Evolutionary conservation across 1,140 invertebrate genomes (phyloP).

Genomic region (Ceratina japonica): DNA sequence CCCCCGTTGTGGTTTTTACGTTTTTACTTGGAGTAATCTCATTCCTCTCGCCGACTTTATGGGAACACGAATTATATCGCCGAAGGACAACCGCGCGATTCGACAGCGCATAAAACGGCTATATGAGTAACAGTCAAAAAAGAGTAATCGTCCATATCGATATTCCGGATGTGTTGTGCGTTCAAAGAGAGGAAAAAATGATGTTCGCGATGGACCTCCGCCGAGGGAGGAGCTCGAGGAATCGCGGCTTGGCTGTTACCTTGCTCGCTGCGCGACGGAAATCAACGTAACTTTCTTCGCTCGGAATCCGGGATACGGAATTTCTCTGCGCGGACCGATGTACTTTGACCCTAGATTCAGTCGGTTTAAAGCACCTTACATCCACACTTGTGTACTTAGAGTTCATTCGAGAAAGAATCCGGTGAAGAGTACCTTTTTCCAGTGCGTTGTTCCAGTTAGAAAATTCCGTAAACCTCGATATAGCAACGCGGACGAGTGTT

Average conservation of each 20-base stretch:
- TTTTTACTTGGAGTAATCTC: constrained; percentile 27
- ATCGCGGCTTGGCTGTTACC: constrained; percentile 7
- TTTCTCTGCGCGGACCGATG: constrained; percentile 47
- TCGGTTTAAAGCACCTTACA: constrained; percentile 12
- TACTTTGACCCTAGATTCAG: constrained; percentile 42
- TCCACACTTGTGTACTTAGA: constrained; percentile 31
- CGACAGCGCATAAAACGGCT: neutral
- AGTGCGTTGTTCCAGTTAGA: no score
- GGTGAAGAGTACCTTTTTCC: no score
- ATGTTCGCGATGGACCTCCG: constrained; percentile 30
- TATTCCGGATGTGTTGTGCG: constrained; percentile 9
- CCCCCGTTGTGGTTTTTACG: constrained; percentile 28
- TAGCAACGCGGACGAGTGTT: no score
- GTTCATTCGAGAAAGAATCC: neutral
- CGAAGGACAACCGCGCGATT: constrained; percentile 20
- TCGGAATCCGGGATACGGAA: constrained; percentile 41
- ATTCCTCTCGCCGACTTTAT: neutral
- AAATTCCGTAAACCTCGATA: no score
- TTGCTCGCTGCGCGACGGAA: neutral
- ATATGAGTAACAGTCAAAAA: constrained; percentile 30
- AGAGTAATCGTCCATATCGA: constrained; percentile 34
- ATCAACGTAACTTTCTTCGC: constrained; percentile 30
- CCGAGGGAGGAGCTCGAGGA: neutral
- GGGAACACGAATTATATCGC: neutral
- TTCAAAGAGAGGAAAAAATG: no score